phyloP scores from a whole-genome alignment of 2,797 vertebrate species.

The Sebastes vulpes region DNA sequence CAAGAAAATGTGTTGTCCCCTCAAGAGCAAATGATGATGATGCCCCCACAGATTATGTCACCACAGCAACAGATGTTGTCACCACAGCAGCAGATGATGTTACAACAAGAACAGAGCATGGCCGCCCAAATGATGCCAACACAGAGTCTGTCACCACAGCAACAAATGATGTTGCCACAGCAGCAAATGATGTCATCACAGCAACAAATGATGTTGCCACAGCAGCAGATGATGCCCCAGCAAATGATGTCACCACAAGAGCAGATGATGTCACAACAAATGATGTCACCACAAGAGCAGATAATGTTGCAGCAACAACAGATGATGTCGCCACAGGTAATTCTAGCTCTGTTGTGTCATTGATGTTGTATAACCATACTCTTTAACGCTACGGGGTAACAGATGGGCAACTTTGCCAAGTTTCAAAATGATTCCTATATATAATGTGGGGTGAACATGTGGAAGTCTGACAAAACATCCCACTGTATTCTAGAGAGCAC shows the following conservation, averaged over 20 bases:
- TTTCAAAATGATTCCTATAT: background rate
- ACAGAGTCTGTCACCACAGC: conserved; percentile 31
- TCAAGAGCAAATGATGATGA: too few relatives aligned
- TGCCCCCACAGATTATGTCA: conserved; percentile 11
- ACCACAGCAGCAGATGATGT: conserved; percentile 25
- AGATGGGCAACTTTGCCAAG: background rate
- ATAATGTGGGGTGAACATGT: background rate
- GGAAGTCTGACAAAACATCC: background rate
- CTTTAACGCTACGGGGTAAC: background rate
- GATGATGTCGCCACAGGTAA: conserved; percentile 64
- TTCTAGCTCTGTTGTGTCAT: conserved; percentile 8
- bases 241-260: conserved; percentile 26
- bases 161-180: conserved; percentile 35
- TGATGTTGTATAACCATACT: background rate
- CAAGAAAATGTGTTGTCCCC: too few relatives aligned
- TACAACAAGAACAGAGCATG: conserved; percentile 23
- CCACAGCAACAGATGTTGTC: conserved; percentile 46
- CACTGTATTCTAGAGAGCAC: background rate
- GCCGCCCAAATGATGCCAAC: conserved; percentile 18
- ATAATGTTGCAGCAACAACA: conserved; percentile 34
- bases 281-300: conserved; percentile 14
- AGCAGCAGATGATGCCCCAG: conserved; percentile 23
- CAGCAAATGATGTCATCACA: conserved; percentile 35
- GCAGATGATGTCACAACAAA: conserved; percentile 45
- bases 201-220: conserved; percentile 34